Conservation (phyloP, 2,797 vertebrate genomes). For the Knipowitschia caucasica region DNA sequence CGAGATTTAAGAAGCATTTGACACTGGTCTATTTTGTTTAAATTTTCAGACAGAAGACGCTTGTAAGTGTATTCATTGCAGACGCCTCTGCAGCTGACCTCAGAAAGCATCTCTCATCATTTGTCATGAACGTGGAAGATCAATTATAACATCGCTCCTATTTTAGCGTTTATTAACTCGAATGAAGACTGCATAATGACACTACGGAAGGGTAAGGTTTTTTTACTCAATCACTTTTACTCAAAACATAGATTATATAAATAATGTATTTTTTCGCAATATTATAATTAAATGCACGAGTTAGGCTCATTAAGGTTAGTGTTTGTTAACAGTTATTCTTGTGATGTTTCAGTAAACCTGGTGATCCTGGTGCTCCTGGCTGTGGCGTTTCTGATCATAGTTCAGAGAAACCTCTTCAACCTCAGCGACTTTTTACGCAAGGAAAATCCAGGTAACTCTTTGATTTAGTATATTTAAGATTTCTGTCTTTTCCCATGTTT, state of each 20-base stretch:
- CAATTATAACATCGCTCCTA: too few species aligned
- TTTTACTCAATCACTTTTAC: neutral
- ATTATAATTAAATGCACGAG: neutral
- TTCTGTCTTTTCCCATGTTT: neutral
- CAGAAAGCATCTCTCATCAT: constrained; percentile 13
- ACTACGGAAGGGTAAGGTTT: constrained; percentile 68
- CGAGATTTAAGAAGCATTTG: neutral
- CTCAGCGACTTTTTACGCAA: constrained; percentile 88
- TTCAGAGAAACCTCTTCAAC: constrained; percentile 90
- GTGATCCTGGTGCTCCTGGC: constrained; percentile 84
- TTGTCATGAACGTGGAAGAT: too few species aligned
- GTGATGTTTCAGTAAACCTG: constrained; percentile 86
- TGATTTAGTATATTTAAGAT: too few species aligned
- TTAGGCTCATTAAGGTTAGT: neutral
- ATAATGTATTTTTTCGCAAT: too few species aligned
- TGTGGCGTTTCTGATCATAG: constrained; percentile 86
- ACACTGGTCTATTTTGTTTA: neutral
- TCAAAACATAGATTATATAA: too few species aligned
- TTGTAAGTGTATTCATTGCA: neutral
- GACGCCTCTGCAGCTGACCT: constrained; percentile 15
- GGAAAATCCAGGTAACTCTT: constrained; percentile 81
- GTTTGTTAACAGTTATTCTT: neutral
- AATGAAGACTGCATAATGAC: constrained; percentile 60
- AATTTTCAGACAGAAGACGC: neutral
- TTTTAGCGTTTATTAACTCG: constrained; percentile 1